Base-by-base conservation (phyloP, 2,797 vertebrate genomes). In the Pempheris klunzingeri region DNA sequence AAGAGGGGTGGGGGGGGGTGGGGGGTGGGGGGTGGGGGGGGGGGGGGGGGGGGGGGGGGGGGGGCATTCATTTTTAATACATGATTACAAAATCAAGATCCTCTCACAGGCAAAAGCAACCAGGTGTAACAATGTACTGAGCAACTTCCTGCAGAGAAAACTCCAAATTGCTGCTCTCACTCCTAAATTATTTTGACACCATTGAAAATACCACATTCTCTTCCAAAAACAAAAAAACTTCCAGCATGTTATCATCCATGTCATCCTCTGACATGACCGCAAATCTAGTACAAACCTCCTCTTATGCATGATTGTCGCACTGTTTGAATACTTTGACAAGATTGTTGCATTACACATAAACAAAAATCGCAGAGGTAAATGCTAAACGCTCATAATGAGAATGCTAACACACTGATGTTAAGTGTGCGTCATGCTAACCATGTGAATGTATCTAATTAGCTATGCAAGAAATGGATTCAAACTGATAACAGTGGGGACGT, bases 61-160 rank as follows among this genome's bases (percentile, higher is more conserved):
- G 47, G 50, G 28, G 28, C 5, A 84, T 88, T 84, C 26, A 89
- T 85, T 78, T 86, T 87, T 88, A 80, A 88, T 79, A 62, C 46
- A 84, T 53, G 64, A 77, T 82, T 61, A 86, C 57, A 86, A 81
- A 87, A 67, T 75, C 57, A 36, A 46, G 63, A 84, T 77, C 34
- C 38, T 69, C 69, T 71, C 46, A 80, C 32, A 77, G 12, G 60
- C 55, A 78, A 73, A 59, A 74, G 84, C 71, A 85, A 80, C 8
- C 58, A 71, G 49, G 71, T 70, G 24, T 55, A 57, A 68, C 39
- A 83, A 61, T 62, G 55, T 46, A 68, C 30, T 3, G 26, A 69
- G 74, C 41, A 72, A 60, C 26, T 55, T 67, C 78, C 63, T 67
- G 47, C 46, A 62, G 53, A 80, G 46, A 65, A 67, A 80, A 67